Conservation (phyloP, 1,140 invertebrate genomes). For the Brachionus plicatilis region DNA sequence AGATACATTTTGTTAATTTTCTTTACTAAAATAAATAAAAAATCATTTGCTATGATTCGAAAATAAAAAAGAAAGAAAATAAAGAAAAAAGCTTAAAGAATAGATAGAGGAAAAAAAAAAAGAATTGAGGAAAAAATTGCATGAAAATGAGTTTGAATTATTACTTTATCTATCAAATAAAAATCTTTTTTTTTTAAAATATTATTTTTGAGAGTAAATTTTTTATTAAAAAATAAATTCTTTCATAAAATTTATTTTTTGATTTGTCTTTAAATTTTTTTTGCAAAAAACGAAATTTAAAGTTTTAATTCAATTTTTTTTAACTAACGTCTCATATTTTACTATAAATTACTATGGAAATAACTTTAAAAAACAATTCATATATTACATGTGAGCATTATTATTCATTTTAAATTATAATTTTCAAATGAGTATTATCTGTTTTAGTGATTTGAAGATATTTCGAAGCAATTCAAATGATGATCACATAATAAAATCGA, state of each 20-base stretch:
- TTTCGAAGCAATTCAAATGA: background rate
- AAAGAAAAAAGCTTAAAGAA: too few species aligned
- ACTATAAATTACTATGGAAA: background rate
- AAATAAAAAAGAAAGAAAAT: too few species aligned
- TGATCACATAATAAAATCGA: background rate
- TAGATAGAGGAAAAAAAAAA: too few species aligned
- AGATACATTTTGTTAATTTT: too few species aligned
- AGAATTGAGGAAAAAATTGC: too few species aligned
- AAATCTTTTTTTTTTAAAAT: too few species aligned
- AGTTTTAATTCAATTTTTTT: background rate
- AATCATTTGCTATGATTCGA: too few species aligned
- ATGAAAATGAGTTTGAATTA: too few species aligned
- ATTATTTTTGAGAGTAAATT: background rate
- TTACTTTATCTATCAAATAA: too few species aligned
- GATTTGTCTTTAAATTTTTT: background rate
- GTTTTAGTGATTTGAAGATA: background rate
- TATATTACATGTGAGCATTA: background rate
- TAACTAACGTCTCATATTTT: background rate
- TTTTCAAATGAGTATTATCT: background rate
- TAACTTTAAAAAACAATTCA: background rate
- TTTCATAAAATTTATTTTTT: too few species aligned
- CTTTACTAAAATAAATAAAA: too few species aligned
- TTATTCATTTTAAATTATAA: background rate
- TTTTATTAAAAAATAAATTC: background rate
- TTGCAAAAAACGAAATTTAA: background rate